phyloP scores from a whole-genome alignment of 2,888 invertebrate species.

The Chrysolina haemoptera region DNA sequence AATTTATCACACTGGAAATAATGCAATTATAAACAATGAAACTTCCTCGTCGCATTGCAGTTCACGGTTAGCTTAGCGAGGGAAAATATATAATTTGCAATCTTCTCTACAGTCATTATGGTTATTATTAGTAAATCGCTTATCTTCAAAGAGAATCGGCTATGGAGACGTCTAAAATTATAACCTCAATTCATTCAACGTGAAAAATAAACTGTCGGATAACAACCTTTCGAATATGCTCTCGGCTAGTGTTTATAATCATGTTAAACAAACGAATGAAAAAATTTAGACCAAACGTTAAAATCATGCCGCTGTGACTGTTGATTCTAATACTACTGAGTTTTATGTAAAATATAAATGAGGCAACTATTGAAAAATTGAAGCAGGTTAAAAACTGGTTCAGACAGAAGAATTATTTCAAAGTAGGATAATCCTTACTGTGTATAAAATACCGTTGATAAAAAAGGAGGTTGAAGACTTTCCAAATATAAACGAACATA shows the following conservation, averaged over 20 bases:
- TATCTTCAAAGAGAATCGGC: slow-evolving; percentile 36
- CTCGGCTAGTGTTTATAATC: not conserved
- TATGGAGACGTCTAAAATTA: slow-evolving; percentile 26
- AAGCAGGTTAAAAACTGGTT: too few species aligned
- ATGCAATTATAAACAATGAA: slow-evolving; percentile 28
- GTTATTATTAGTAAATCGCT: slow-evolving; percentile 38
- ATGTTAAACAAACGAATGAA: slow-evolving; percentile 4
- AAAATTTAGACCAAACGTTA: not conserved
- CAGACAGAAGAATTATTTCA: too few species aligned
- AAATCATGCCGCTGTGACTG: too few species aligned
- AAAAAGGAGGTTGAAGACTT: too few species aligned
- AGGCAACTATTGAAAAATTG: too few species aligned
- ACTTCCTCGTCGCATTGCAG: slow-evolving; percentile 19
- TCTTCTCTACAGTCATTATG: slow-evolving; percentile 42
- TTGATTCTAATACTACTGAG: too few species aligned
- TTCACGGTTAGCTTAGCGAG: slow-evolving; percentile 42
- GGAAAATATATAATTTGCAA: slow-evolving; percentile 45
- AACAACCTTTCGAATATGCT: slow-evolving; percentile 14
- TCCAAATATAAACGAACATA: too few species aligned
- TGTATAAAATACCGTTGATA: too few species aligned
- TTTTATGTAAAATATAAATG: too few species aligned
- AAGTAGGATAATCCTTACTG: too few species aligned
- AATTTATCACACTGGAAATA: slow-evolving; percentile 10
- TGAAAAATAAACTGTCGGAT: slow-evolving; percentile 25
- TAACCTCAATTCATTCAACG: slow-evolving; percentile 22